Percentiles rank a stretch among this genome's conserved stretches.
phyloP scores from a whole-genome alignment of 2,888 invertebrate genomes.

The Drosophila antonietae region DNA sequence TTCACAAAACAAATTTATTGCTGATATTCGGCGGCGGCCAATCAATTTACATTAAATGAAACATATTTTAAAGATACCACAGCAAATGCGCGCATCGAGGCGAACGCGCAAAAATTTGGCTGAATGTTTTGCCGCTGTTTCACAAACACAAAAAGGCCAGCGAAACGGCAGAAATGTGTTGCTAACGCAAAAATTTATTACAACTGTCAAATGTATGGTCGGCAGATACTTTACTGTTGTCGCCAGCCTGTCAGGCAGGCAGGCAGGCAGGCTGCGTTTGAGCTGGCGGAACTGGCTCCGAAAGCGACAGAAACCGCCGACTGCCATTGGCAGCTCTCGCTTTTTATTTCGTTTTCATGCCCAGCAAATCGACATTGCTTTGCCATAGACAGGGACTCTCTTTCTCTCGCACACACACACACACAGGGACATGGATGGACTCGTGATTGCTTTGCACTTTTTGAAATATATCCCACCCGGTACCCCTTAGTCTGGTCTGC shows the following conservation, averaged over 20 bases:
- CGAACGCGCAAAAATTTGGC: conserved; percentile 29
- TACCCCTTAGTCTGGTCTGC: conserved; percentile 6
- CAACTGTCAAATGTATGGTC: conserved; percentile 63
- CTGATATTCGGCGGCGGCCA: conserved; percentile 65
- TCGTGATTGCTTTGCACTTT: conserved; percentile 78
- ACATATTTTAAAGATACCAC: conserved; percentile 61
- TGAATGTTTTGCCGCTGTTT: conserved; percentile 55
- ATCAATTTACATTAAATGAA: conserved; percentile 76
- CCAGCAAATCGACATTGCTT: conserved; percentile 48
- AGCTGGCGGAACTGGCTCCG: conserved; percentile 9
- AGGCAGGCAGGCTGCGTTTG: neutral
- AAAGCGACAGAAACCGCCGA: conserved; percentile 22
- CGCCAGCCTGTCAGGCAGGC: conserved; percentile 38
- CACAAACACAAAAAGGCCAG: conserved; percentile 44
- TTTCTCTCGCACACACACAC: conserved; percentile 20
- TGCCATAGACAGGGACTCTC: conserved; percentile 28
- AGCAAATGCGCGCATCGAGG: conserved; percentile 12
- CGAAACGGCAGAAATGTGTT: conserved; percentile 28
- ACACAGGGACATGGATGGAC: conserved; percentile 27
- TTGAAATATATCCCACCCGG: conserved; percentile 45
- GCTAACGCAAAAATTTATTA: conserved; percentile 68
- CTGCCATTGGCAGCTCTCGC: conserved; percentile 34
- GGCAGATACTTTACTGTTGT: conserved; percentile 66
- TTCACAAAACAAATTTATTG: conserved; percentile 63
- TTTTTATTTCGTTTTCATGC: conserved; percentile 59